Evolutionary conservation across 2,797 vertebrate species (phyloP), one percentile per base, ranked within the genome.

Genomic region (Poeciliopsis presidionis): DNA sequence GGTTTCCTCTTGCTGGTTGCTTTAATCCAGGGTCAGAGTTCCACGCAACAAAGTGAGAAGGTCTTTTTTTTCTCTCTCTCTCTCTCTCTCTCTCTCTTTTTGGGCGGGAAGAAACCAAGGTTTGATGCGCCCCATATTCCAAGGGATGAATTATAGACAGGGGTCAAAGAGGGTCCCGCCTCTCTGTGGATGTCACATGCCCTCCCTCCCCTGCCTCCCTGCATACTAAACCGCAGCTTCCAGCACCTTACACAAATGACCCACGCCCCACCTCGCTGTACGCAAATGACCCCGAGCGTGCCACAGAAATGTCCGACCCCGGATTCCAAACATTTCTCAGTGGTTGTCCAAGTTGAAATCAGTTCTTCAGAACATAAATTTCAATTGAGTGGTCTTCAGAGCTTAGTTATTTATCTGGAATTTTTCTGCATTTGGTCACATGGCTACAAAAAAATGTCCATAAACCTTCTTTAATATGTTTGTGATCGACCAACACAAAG

Each of bases 61-160:
- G 91, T 91, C 36, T 91, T 88, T 88, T 81, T 89, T 89, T 2
- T 12, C 7, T 33, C 30, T 30, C 30, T 30, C 2, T 20, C 5
- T 90, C 4, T 45, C 3, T 14, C 18, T 22, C 18, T 53, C 51
- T 53, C 22, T 77, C 88, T 88, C 88, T 94, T 92, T 93, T 93
- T 92, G 92, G 93, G 92, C 89, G 89, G 87, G 86, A 86, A 88
- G 79, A 88, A 92, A 82, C 81, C 70, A 47, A 79, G 90, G 90
- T 92, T 94, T 90, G 90, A 90, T 89, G 82, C 87, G 89, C 84
- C 88, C 89, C 87, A 84, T 94, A 91, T 96, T 95, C 90, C 84
- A 86, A 67, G 81, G 91, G 94, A 96, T 96, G 93, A 96, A 96
- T 96, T 95, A 96, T 96, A 94, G 93, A 96, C 88, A 89, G 92